Evolutionary conservation across 2,888 invertebrate genomes (phyloP).

Genomic region (Sturmia bella): DNA sequence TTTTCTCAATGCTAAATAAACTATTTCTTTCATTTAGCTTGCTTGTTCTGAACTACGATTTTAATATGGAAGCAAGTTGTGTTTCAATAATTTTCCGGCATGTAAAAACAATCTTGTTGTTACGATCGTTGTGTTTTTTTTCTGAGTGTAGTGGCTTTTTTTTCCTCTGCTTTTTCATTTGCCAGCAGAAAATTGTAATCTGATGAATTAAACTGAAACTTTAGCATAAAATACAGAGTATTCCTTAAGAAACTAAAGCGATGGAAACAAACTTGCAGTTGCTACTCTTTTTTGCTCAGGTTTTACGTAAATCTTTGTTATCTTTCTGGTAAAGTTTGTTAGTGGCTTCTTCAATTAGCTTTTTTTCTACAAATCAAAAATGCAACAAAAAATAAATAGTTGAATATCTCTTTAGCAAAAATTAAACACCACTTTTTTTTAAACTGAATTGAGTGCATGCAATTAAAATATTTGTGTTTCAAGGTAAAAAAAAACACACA

Average conservation of each 20-base stretch:
- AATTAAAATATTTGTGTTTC: too few species aligned
- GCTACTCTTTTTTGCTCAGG: not conserved
- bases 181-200: slow-evolving; percentile 26
- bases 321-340: slow-evolving; percentile 13
- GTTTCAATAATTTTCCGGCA: too few species aligned
- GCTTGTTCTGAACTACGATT: too few species aligned
- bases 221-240: not conserved
- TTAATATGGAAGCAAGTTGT: too few species aligned
- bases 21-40: too few species aligned
- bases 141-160: not conserved
- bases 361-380: slow-evolving; percentile 5
- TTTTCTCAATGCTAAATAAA: too few species aligned
- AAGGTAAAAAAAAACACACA: too few species aligned
- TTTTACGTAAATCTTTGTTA: slow-evolving; percentile 13
- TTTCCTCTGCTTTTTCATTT: not conserved
- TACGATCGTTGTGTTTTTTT: too few species aligned
- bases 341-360: slow-evolving; percentile 25
- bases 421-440: too few species aligned
- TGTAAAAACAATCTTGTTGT: too few species aligned
- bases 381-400: not conserved
- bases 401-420: too few species aligned
- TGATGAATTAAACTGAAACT: slow-evolving; percentile 23
- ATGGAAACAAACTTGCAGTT: slow-evolving; percentile 17
- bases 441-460: too few species aligned
- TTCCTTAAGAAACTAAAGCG: not conserved